Base-by-base conservation (phyloP, 2,888 invertebrate genomes). In the Eilema griseolum region DNA sequence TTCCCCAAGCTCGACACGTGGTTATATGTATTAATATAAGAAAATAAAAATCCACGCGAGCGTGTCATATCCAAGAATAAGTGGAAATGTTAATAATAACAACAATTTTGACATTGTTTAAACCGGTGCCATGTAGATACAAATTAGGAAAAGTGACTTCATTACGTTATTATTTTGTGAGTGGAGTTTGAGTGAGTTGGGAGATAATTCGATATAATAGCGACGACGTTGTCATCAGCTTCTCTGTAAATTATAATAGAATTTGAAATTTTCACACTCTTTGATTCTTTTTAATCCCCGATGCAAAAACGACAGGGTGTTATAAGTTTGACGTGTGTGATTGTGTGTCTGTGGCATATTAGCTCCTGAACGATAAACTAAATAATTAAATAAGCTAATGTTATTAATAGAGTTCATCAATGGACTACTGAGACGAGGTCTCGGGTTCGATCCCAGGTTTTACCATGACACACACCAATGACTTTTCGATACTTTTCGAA, bases 11-110 rank as follows among this genome's bases (percentile, higher is more conserved):
- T 65, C 23, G 74, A 73, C 71, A 70, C 52, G 10, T 1, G 12
- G 26, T 24, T 59, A 69, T 74, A 61, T 61, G 61, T 81, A 62
- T 72, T 80, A 75, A 74, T 80, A 71, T 77, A 76, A 73, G 63
- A 70, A 56, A 67, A 66, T 63, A 72, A 67, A 78, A 68, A 72
- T 67, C 61, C 61, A 71, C 23, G 52, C 57, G 62, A 69, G 61
- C 60, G 62, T 66, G 28, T 66, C 63, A 63, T 71, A 69, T 71
- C 71, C 20, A 66, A 75, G 70, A 75, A 70, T 63, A 64, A 73
- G 64, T 68, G 71, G 20, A 1, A 26, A 41, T 60, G 12, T 67
- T 72, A 66, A 72, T 77, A 71, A 73, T 72, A 24, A 64, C 41
- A 57, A 66, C 62, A 67, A 67, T 72, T 71, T 76, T 67, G 66